Conservation (phyloP, 2,888 invertebrate species). For the Cistogaster globosa region DNA sequence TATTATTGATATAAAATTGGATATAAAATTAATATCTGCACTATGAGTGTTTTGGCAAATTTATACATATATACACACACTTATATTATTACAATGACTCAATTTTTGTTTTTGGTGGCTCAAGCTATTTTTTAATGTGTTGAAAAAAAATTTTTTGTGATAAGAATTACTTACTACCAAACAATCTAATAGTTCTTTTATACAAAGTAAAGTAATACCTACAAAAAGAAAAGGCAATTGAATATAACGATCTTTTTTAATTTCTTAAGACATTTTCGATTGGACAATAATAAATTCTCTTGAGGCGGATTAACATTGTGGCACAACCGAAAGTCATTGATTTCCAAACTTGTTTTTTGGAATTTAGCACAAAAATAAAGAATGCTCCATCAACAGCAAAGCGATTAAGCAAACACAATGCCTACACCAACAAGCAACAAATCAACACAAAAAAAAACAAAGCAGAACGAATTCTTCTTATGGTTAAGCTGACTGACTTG, state of each 20-base stretch:
- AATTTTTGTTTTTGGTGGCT: conserved; percentile 20
- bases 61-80: neutral
- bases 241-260: conserved; percentile 4
- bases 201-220: neutral
- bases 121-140: neutral
- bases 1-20: conserved; percentile 5
- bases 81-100: conserved; percentile 39
- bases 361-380: conserved; percentile 70
- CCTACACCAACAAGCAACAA: conserved; percentile 30
- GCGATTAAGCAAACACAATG: neutral
- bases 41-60: conserved; percentile 21
- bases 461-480: conserved; percentile 9
- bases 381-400: conserved; percentile 48
- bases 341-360: conserved; percentile 71
- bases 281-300: neutral
- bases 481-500: conserved; percentile 6
- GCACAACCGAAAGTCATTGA: conserved; percentile 58
- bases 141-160: conserved; percentile 36
- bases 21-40: conserved; percentile 53
- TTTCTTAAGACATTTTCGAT: too few species aligned
- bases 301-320: conserved; percentile 27
- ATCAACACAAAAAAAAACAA: conserved; percentile 15
- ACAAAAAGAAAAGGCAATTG: too few species aligned
- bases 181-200: neutral
- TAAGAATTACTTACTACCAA: conserved; percentile 61